These are phyloP conservation scores for Thaleichthys pacificus DNA, from an alignment of 2,797 vertebrate genomes.

Conservation along the genomic window DNA sequence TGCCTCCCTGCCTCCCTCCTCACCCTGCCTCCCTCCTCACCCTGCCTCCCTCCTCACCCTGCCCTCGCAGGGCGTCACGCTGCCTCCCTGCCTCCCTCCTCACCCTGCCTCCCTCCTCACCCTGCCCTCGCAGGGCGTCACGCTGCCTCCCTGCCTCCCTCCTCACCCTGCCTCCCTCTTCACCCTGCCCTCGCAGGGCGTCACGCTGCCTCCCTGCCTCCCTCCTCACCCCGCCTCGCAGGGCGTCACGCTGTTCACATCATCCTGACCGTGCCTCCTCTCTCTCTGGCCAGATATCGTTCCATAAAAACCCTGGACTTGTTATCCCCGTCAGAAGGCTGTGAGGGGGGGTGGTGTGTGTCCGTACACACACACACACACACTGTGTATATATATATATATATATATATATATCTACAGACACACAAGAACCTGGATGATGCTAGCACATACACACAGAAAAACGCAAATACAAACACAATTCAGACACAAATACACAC, in stretches of 20 bases:
- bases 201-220: too few species aligned
- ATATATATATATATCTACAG: neutral
- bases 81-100: too few species aligned
- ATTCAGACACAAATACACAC: neutral
- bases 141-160: too few species aligned
- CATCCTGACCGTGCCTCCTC: constrained; percentile 2
- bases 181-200: neutral
- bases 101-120: too few species aligned
- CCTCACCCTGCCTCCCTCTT: neutral
- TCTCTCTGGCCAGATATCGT: neutral
- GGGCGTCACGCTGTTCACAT: constrained; percentile 42
- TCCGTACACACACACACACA: too few species aligned
- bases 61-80: too few species aligned
- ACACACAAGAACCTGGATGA: neutral
- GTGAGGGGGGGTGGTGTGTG: too few species aligned
- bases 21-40: too few species aligned
- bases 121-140: too few species aligned
- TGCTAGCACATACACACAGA: neutral
- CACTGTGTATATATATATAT: neutral
- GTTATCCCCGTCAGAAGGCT: constrained; percentile 7
- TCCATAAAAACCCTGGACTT: constrained; percentile 4
- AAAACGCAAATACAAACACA: neutral
- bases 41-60: too few species aligned
- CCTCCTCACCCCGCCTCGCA: too few species aligned
- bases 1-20: too few species aligned